Base-by-base conservation (phyloP, 2,888 invertebrate genomes). In the Petrolisthes manimaculis region DNA sequence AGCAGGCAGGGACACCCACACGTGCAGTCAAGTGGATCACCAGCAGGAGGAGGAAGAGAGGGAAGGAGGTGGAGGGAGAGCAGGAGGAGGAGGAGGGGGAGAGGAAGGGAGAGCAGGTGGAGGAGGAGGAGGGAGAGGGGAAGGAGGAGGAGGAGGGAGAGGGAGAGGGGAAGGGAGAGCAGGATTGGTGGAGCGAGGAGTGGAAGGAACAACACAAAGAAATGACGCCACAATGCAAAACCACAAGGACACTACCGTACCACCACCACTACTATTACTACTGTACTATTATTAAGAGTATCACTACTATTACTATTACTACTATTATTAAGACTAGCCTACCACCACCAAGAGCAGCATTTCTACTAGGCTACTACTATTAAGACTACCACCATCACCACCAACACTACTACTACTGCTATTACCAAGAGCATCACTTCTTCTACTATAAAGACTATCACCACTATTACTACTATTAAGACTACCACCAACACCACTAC, bases 321-420 rank as follows among this genome's bases (percentile, higher is more conserved):
- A 67, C 67, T 67, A 67, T 18, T 67, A 67, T 18, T 67, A 67
- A 12, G 12, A 67, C 67, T 67, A 12, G 12, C 1, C 67, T 67
- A 67, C 67, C 18, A 67, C 67, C 18, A 67, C 67, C 18, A 67
- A 12, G 1, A 67, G 14, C 18, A 67, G 14, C 18, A 67, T 18
- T 67, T 14, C 67, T 67, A 67, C 67, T 67, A 67, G 18, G 2
- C 67, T 67, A 67, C 67, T 67, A 67, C 67, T 67, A 67, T 18
- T 67, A 67, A 67, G 12, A 67, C 67, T 67, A 67, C 67, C 18
- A 67, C 67, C 18, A 67, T 18, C 18, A 67, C 3, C 18, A 67
- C 67, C n/a, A 71, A n/a, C 24, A 71, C 71, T 71, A 71, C 71
- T 71, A 71, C 4, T 71, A 71, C 71, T 71, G 5, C 71, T 71